Evolutionary conservation across 30 jellyfish, hydroid and myxozoan genomes (phyloP).

Genomic region (Hydractinia echinata): DNA sequence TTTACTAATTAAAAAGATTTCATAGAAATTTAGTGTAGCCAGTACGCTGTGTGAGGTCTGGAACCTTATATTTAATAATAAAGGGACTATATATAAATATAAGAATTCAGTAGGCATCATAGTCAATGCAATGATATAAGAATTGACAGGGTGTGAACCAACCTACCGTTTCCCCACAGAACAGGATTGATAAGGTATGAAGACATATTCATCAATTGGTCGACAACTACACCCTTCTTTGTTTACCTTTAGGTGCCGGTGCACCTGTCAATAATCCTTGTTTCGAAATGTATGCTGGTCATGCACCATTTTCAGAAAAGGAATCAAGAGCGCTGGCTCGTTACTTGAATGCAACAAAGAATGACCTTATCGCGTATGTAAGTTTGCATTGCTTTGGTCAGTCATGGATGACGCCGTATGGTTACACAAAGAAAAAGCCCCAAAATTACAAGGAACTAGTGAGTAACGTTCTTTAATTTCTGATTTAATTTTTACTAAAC

Average conservation of each 20-base stretch:
- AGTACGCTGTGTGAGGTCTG: too few relatives aligned
- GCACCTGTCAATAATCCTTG: constrained; percentile 47
- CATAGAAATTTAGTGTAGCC: too few relatives aligned
- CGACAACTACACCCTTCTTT: not conserved
- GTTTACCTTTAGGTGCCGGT: constrained; percentile 33
- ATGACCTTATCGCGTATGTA: constrained; percentile 28
- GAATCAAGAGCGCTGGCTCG: constrained; percentile 39
- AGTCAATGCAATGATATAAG: too few relatives aligned
- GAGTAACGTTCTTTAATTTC: not conserved
- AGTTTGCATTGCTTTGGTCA: constrained; percentile 40
- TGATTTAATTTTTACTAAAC: too few relatives aligned
- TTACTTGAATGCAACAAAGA: constrained; percentile 11
- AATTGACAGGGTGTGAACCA: too few relatives aligned
- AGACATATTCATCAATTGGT: too few relatives aligned
- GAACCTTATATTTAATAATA: too few relatives aligned
- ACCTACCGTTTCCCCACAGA: too few relatives aligned
- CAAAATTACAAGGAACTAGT: constrained; percentile 37
- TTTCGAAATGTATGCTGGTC: constrained; percentile 56
- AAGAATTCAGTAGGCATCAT: too few relatives aligned
- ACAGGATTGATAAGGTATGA: too few relatives aligned
- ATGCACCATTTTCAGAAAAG: constrained; percentile 40
- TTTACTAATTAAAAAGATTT: too few relatives aligned
- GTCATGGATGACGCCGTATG: constrained; percentile 50
- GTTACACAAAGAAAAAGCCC: constrained; percentile 25
- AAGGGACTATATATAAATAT: too few relatives aligned